Evolutionary conservation across 1,140 invertebrate species (phyloP).

Genomic region (Bradysia coprophila): DNA sequence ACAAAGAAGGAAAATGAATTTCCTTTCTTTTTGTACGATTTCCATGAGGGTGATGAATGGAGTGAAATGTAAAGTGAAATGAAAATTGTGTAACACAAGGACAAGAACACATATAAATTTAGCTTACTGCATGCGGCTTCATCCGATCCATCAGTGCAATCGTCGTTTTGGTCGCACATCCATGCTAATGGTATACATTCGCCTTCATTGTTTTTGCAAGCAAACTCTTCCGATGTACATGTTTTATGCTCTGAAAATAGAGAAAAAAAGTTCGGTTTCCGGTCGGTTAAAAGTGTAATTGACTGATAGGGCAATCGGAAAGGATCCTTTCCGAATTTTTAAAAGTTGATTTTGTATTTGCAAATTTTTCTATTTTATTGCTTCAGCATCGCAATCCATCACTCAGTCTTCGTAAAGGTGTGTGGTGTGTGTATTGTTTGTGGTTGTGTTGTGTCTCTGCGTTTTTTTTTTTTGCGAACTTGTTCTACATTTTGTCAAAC

Average conservation of each 20-base stretch:
- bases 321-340: too few species aligned
- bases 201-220: slow-evolving; percentile 53
- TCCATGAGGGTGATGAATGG: neutral
- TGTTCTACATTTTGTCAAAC: too few species aligned
- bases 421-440: too few species aligned
- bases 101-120: neutral
- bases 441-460: too few species aligned
- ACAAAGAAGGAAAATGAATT: too few species aligned
- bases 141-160: slow-evolving; percentile 79
- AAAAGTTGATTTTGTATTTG: too few species aligned
- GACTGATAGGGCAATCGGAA: too few species aligned
- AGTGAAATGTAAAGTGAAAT: neutral
- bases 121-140: slow-evolving; percentile 77
- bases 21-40: too few species aligned
- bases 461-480: too few species aligned
- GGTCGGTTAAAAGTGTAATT: neutral
- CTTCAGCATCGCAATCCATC: too few species aligned
- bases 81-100: neutral
- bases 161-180: slow-evolving; percentile 76
- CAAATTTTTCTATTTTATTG: too few species aligned
- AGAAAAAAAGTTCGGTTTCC: neutral
- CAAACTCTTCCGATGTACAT: slow-evolving; percentile 73
- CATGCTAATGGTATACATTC: slow-evolving; percentile 78
- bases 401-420: too few species aligned
- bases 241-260: slow-evolving; percentile 48